Evolutionary conservation across 2,113 vertebrate species (phyloP).

Genomic region (Chaetorhynchus papuensis): DNA sequence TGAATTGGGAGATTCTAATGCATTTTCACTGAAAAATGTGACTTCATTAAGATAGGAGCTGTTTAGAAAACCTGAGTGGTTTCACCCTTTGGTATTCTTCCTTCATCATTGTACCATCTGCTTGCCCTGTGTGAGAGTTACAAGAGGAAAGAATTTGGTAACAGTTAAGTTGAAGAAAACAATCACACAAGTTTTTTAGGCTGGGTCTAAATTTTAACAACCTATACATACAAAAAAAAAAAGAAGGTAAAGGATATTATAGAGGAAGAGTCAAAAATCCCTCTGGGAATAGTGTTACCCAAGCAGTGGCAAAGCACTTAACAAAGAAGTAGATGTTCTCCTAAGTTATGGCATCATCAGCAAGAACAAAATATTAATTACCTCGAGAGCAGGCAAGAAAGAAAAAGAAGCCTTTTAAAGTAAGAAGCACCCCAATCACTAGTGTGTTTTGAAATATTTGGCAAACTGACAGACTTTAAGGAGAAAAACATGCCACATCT

Average conservation of each 20-base stretch:
- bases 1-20: neutral
- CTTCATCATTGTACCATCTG: neutral
- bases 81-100: neutral
- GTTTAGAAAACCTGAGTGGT: neutral
- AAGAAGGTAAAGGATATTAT: neutral
- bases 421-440: neutral
- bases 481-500: fast-evolving
- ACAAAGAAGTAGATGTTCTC: neutral
- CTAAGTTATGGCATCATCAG: neutral
- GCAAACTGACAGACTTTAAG: neutral
- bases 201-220: neutral
- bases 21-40: neutral
- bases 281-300: neutral
- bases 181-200: neutral
- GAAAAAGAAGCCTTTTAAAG: neutral
- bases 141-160: neutral
- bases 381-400: neutral
- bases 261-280: neutral
- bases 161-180: neutral
- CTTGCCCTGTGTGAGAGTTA: neutral
- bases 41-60: neutral
- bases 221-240: neutral
- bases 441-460: neutral
- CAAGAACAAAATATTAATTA: neutral
- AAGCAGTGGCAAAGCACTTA: neutral